Evolutionary conservation across 2,113 vertebrate genomes (phyloP), one percentile per base, ranked within the genome.

Genomic region (Pipra filicauda): DNA sequence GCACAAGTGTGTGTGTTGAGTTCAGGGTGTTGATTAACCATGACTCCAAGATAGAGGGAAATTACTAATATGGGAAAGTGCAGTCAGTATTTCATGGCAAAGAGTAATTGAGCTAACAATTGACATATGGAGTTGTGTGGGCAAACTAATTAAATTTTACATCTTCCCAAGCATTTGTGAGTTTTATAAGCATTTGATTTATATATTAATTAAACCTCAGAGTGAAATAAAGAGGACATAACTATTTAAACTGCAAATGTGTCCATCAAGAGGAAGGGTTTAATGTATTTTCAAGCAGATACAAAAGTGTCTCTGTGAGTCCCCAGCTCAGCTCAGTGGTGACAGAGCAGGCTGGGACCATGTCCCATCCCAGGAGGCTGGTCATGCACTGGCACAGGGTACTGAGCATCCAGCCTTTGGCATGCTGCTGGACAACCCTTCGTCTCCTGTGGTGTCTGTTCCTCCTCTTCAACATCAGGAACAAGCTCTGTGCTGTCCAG

Each of bases 101-200:
- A 57, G 85, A 82, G 85, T 92, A 80, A 71, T 95, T 97, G 96
- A 96, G 95, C 96, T 98, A 95, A 96, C 96, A 93, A 92, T 92
- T 97, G 97, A 97, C 98, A 98, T 97, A 98, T 97, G 97, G 97
- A 98, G 93, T 97, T 96, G 92, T 95, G 89, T 91, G 94, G 94
- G 96, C 91, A 97, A 97, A 97, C 96, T 98, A 98, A 98, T 98
- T 98, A 97, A 96, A 97, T 97, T 97, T 97, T 97, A 95, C 85
- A 75, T 96, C 84, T 97, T 94, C 62, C 92, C 93, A 96, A 96
- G 91, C 94, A 96, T 97, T 98, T 98, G 96, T 94, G 96, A 97
- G 82, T 94, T 97, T 97, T 97, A 91, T 78, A 93, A 96, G 97
- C 82, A 0, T 95, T 97, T 97, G 96, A 97, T 98, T 97, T 97